Base-by-base conservation (phyloP, 2,888 invertebrate genomes). In the Trypoxylon attenuatum region DNA sequence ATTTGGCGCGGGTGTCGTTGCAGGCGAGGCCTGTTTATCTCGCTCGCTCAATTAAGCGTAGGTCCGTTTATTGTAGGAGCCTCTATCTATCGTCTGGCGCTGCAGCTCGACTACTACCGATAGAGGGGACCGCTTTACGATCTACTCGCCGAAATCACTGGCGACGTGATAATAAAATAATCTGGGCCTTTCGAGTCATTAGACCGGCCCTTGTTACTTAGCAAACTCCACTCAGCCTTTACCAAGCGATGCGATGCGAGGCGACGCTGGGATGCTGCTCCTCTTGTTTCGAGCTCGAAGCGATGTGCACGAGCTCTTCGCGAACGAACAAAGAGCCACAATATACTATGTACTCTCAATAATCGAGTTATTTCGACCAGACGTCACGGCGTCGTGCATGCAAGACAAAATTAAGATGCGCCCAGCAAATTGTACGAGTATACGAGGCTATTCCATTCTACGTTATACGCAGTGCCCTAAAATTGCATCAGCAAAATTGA, bases 101-200 rank as follows among this genome's bases (percentile, higher is more conserved):
- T 39, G 57, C 54, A 38, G 33, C 33, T 33, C 33, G n/a, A 45
- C 45, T 47, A 54, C 38, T 47, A 46, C 39, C 60, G 61, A 66
- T 59, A 62, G 47, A 39, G 46, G 45, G 76, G 71, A 46, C 69
- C 71, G 78, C 79, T 83, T 84, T 81, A 84, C 79, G 84, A 82
- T 74, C 77, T 65, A 77, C 71, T 74, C 68, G 71, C 77, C 78
- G 80, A 83, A 85, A 86, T 86, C 85, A 83, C 84, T 83, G 84
- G 80, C 83, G 79, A 82, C 82, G 85, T 80, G 86, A 86, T 87
- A 86, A 87, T 87, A 86, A 85, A 86, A 86, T 86, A 86, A 87
- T 86, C 86, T 84, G 72, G 81, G 83, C 83, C 86, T 85, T 84
- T 84, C 85, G 82, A 84, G 85, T 87, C 86, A 86, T 87, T 87